Evolutionary conservation across 2,888 invertebrate genomes (phyloP), one percentile per base, ranked within the genome.

Genomic region (Perithous albicinctus): DNA sequence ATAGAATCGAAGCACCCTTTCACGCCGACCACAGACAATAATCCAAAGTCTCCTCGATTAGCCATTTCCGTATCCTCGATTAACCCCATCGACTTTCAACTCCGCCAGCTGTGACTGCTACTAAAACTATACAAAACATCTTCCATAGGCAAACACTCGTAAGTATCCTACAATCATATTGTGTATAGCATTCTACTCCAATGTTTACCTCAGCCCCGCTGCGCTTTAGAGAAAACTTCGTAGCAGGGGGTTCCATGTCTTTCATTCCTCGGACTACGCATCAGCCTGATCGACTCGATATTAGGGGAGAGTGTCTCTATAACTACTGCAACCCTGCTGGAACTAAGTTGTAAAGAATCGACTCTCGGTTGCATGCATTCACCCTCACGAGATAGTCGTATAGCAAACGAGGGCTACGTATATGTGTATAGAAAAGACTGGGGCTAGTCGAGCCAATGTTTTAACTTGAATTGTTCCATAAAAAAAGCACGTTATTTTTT

Each of bases 291-390:
- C 56, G 38, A 18, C 18, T 51, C 18, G 35, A 72, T 61, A 76
- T 80, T 76, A 76, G 59, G 23, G 38, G 72, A 51, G 72, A 66
- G 75, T 35, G 32, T 26, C 38, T 48, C 20, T 23, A 54, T 76
- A 72, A 67, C 66, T 61, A 75, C 56, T 48, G 61, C 66, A 66
- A 48, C 29, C 72, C 48, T 41, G 59, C 48, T 76, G 35, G 38
- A 64, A 48, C 80, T 77, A 76, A 80, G 80, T 72, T 76, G 72
- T 76, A 54, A 80, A 76, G 80, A 76, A 72, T 76, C 66, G 48
- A 41, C 41, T 41, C 80, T 70, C 38, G 63, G 72, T 51, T 80
- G 80, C 66, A 80, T 80, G 80, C 66, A 80, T 80, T 48, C 51
- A 76, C 48, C 38, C 63, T 20, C 64, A 38, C 23, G 66, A 10